Evolutionary conservation across 35 echinoderm and acorn worm genomes (phyloP).

Genomic region (Hemicentrotus pulcherrimus): DNA sequence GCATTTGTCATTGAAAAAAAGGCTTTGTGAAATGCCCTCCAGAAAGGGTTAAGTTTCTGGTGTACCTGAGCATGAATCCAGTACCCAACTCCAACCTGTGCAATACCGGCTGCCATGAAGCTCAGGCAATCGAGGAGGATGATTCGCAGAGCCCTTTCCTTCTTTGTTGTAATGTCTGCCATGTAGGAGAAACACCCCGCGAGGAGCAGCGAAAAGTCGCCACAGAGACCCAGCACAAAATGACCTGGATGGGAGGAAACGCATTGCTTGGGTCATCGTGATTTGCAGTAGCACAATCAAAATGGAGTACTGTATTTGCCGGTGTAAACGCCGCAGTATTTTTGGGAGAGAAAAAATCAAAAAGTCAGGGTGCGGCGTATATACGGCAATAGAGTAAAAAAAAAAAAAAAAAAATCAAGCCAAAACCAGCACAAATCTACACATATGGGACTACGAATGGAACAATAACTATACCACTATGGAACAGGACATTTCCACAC

Average conservation of each 20-base stretch:
- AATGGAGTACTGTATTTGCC: no score
- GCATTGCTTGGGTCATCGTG: not conserved
- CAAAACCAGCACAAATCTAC: no score
- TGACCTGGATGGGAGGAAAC: conserved; percentile 19
- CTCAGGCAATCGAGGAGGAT: conserved; percentile 43
- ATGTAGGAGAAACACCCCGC: conserved; percentile 56
- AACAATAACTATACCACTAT: no score
- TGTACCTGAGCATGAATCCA: conserved; percentile 31
- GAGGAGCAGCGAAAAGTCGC: conserved; percentile 45
- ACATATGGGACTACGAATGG: no score
- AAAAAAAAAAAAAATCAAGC: no score
- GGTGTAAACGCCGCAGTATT: no score
- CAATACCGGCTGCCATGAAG: not conserved
- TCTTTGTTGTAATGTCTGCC: conserved; percentile 52
- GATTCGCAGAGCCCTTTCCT: conserved; percentile 55
- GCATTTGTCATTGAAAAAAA: not conserved
- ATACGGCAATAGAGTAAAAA: no score
- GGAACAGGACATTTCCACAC: no score
- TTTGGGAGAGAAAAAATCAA: no score
- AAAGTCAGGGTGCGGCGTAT: no score
- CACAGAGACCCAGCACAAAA: conserved; percentile 35
- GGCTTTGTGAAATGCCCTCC: not conserved
- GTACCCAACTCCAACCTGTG: conserved; percentile 47
- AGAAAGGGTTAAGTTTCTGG: not conserved
- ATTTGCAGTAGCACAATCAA: no score